Evolutionary conservation across 2,888 invertebrate species (phyloP).

Genomic region (Boloria selene): DNA sequence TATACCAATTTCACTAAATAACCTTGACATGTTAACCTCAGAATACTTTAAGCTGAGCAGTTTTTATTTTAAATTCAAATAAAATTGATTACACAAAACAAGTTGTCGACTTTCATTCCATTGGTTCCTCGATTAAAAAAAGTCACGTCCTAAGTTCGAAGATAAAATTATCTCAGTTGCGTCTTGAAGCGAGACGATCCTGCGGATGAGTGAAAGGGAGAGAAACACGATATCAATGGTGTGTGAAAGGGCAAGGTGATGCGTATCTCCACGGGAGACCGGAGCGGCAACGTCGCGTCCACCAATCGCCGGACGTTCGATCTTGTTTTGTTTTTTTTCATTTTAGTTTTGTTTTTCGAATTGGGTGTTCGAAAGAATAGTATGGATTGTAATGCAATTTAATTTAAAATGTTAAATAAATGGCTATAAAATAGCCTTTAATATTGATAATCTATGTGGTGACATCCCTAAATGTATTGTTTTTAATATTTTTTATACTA

Average conservation of each 20-base stretch:
- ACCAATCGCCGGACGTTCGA: conserved; percentile 74
- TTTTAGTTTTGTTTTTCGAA: conserved; percentile 53
- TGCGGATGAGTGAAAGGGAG: conserved; percentile 69
- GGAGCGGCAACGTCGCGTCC: conserved; percentile 77
- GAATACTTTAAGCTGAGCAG: conserved; percentile 1
- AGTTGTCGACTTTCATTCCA: conserved; percentile 49
- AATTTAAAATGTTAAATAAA: neutral
- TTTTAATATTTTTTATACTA: no score
- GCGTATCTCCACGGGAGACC: conserved; percentile 70
- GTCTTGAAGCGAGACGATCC: conserved; percentile 80
- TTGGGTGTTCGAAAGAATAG: conserved; percentile 25
- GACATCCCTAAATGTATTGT: no score
- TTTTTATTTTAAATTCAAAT: conserved; percentile 5
- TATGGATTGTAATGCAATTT: conserved; percentile 24
- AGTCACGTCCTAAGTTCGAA: conserved; percentile 70
- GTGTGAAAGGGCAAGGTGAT: conserved; percentile 41
- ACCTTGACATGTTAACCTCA: conserved; percentile 10
- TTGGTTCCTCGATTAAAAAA: conserved; percentile 64
- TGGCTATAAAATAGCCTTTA: no score
- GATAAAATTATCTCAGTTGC: conserved; percentile 79
- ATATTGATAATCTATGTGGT: no score
- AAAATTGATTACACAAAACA: conserved; percentile 5
- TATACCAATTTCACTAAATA: neutral
- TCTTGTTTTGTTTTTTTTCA: conserved; percentile 63
- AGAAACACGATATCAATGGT: conserved; percentile 32